These are phyloP conservation scores for human (Homo sapiens) DNA, from an alignment of 2,113 vertebrate genomes.

Conservation along the genomic window DNA sequence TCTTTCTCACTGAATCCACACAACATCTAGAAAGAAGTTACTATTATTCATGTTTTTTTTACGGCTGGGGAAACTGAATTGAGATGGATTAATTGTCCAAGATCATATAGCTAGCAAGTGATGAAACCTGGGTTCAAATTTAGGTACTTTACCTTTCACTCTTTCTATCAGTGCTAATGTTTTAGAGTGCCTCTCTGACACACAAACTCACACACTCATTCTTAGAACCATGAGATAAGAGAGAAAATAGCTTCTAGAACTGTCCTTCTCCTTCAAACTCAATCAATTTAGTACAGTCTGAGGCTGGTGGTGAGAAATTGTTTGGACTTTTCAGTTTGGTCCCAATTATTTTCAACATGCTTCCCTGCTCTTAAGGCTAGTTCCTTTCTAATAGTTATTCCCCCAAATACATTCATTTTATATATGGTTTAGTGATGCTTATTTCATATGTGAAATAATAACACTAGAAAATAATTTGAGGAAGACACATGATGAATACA, in stretches of 20 bases:
- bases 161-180: not conserved
- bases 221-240: not conserved
- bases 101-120: not conserved
- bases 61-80: not conserved
- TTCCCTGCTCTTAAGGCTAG: not conserved
- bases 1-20: not conserved
- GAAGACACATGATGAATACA: constrained; percentile 11
- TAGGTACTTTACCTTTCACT: not conserved
- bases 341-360: not conserved
- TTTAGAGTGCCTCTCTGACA: not conserved
- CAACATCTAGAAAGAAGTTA: not conserved
- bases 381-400: not conserved
- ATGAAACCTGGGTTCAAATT: not conserved
- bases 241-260: not conserved
- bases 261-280: not conserved
- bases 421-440: not conserved
- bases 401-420: not conserved
- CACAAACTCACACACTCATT: not conserved
- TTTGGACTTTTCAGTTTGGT: not conserved
- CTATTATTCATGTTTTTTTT: not conserved
- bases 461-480: constrained; percentile 44
- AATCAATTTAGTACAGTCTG: not conserved
- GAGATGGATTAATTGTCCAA: not conserved
- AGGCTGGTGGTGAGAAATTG: accelerated
- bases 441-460: constrained; percentile 43